Conservation (phyloP, 2,888 invertebrate species). For the Neuroscelio doddi region DNA sequence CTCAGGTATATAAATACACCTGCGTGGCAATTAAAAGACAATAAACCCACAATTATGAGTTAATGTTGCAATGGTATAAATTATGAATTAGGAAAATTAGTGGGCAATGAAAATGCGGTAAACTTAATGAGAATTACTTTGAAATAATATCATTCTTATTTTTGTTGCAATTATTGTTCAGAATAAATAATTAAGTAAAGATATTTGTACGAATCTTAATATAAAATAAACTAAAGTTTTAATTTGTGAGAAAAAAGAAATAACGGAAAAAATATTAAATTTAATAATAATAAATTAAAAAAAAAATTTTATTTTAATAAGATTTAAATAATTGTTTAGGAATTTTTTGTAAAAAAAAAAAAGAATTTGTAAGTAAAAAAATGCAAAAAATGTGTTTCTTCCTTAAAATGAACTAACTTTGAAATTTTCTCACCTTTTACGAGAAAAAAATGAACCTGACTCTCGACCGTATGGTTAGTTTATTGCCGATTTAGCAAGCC, state of each 20-base stretch:
- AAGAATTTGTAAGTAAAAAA: neutral
- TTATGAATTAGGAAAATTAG: slow-evolving; percentile 3
- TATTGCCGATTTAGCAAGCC: slow-evolving; percentile 46
- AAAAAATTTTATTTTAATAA: too few species aligned
- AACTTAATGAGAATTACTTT: neutral
- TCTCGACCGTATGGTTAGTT: slow-evolving; percentile 34
- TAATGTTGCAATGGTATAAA: slow-evolving; percentile 17
- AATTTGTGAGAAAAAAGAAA: too few species aligned
- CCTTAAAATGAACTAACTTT: slow-evolving; percentile 7
- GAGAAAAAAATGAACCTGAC: slow-evolving; percentile 41
- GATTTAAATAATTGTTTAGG: too few species aligned
- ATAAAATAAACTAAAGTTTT: too few species aligned
- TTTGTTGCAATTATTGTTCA: too few species aligned
- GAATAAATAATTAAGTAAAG: too few species aligned
- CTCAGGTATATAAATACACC: slow-evolving; percentile 20
- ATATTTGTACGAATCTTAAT: too few species aligned
- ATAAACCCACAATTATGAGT: slow-evolving; percentile 21
- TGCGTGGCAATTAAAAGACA: slow-evolving; percentile 18
- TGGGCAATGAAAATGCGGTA: slow-evolving; percentile 5
- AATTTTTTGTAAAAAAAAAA: too few species aligned
- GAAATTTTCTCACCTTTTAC: slow-evolving; percentile 26
- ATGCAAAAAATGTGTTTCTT: neutral
- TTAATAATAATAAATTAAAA: too few species aligned
- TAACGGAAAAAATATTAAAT: too few species aligned
- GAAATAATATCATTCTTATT: too few species aligned